Evolutionary conservation across 2,888 invertebrate species (phyloP), one percentile per base, ranked within the genome.

Genomic region (Vanessa cardui): DNA sequence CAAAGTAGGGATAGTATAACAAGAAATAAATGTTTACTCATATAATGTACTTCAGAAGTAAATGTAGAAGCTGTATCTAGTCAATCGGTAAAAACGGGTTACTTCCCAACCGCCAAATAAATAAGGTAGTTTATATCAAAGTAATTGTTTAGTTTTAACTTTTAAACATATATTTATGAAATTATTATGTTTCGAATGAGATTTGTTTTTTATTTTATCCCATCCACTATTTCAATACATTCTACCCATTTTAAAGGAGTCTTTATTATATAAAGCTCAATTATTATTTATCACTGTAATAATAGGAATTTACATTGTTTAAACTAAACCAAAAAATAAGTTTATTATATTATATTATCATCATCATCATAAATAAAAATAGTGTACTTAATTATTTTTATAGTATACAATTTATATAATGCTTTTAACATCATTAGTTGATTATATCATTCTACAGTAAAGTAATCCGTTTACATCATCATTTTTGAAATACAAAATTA

Each of bases 1-100:
- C 31, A 54, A 54, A 54, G 54, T 54, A 54, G 54, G n/a, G 16
- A 54, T 54, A 54, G 52, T 15, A 54, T 54, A 54, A 7, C n/a
- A 31, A 33, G 20, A 31, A 31, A 21, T 60, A 61, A 66, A 64
- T 39, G 18, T 58, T 26, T 64, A 49, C 58, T 64, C 52, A 46
- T 26, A n/a, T 18, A n/a, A 56, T 21, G 46, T 49, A 50, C 61
- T 58, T 62, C 56, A 31, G 62, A 45, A 64, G 39, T 58, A 58
- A 58, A 46, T 52, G 46, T 59, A 65, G 58, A 52, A 66, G 26
- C 54, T 65, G 45, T 65, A 60, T 71, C 70, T 71, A 71, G 70
- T 71, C 70, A 71, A 64, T 65, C 64, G 70, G 68, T 65, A 52
- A 39, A 46, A 26, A 64, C 45, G 50, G 66, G 62, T 4, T 47